Base-by-base conservation (phyloP, 2,888 invertebrate genomes). In the Monopis laevigella region DNA sequence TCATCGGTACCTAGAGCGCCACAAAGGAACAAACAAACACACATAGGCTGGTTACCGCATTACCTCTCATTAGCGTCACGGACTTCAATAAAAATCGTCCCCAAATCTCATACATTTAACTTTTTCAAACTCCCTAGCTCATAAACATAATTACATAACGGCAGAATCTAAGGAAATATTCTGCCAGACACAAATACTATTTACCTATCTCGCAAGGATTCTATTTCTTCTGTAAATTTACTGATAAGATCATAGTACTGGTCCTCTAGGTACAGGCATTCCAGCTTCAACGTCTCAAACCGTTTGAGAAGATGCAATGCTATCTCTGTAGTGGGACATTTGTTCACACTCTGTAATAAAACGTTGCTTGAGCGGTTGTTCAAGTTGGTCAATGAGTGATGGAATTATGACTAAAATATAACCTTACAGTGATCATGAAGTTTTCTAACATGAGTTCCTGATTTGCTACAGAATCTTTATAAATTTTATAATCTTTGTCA, bases 401-500 rank as follows among this genome's bases (percentile, higher is more conserved):
- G 24, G 8, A 11, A 11, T 30, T 12, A 24, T 24, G 5, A 24
- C 8, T 24, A 7, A 5, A 24, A 24, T 24, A 24, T 7, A 8
- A 4, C 2, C 21, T 77, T 68, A 69, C 82, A 47, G 56, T 74
- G 17, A 87, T 87, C 62, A 92, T 87, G 61, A 89, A 92, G 52
- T 84, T 84, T 57, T 90, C 86, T 51, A 93, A 66, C 36, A 89
- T 83, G 47, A 87, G 73, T 66, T 93, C 92, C 12, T 89, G 86
- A 43, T 86, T 86, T 2, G 83, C 84, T 1, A 92, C 84, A 40
- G 80, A 82, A 46, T 85, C 85, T 49, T 87, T 86, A 55, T 91
- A 94, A 7, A 81, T 81, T 43, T 86, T 85, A 59, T 87, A 94
- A 60, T 94, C 93, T 35, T 75, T 80, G 52, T 93, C 89, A 58